Evolutionary conservation across 2,888 invertebrate species (phyloP), one percentile per base, ranked within the genome.

Genomic region (Philonicus albiceps): DNA sequence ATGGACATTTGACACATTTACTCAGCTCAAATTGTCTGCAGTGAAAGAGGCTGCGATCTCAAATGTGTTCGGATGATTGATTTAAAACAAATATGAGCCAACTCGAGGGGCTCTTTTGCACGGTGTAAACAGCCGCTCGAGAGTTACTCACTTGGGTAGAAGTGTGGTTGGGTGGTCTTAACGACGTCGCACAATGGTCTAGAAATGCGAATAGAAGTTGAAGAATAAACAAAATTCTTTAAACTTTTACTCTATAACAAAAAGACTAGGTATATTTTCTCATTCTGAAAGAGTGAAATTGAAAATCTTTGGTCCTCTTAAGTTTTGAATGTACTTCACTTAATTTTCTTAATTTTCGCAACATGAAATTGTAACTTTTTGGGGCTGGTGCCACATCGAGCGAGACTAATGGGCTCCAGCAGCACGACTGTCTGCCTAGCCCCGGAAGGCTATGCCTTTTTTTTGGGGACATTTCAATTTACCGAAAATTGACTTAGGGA

Each of bases 1-100:
- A 53, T 30, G 43, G 43, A 49, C 30, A 43, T 78, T 78, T 49
- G 78, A 78, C 78, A 78, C 49, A 30, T 78, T 78, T 78, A 53
- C n/a, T 78, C 49, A 16, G 49, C n/a, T 78, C 78, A 49, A 78
- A 78, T 78, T 78, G 53, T 16, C 78, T 49, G 6, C 7, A 11
- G 4, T 3, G 53, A 64, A 7, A 64, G 19, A 27, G 64, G 11
- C 64, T 64, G 49, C 49, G 49, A 49, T 49, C 49, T 49, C 49
- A 6, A 19, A 19, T 49, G 5, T n/a, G 49, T 5, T 49, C n/a
- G 49, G 49, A n/a, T 49, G 49, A 49, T 49, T 64, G 64, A 64
- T 64, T 19, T 64, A 64, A 64, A 64, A 22, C 64, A 64, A 64
- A 64, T 64, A 64, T 27, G 11, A n/a, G 2, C n/a, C n/a, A 27